Evolutionary conservation across 2,888 invertebrate species (phyloP).

Genomic region (Oxyscelio sp.): DNA sequence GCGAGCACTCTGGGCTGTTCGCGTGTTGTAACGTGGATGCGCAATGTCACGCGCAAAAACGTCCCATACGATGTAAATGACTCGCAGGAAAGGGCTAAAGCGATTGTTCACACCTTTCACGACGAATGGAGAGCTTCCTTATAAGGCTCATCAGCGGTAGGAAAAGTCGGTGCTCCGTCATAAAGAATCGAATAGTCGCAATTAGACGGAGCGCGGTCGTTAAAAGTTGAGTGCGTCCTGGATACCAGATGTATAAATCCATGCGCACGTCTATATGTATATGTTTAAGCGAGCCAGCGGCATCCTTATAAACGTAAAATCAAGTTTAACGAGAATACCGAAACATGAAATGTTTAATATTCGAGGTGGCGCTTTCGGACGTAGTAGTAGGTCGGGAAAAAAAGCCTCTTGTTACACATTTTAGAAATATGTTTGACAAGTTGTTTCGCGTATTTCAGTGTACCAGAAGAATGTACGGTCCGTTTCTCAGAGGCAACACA

Average conservation of each 20-base stretch:
- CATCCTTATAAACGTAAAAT: conserved; percentile 10
- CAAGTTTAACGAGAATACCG: conserved; percentile 20
- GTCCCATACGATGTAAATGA: conserved; percentile 34
- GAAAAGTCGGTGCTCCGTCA: conserved; percentile 53
- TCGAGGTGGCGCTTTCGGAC: neutral
- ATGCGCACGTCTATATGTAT: too few relatives aligned
- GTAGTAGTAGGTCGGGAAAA: neutral
- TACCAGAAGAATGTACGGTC: too few relatives aligned
- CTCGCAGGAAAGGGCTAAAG: conserved; percentile 35
- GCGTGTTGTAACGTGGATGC: neutral
- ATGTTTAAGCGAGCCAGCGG: neutral
- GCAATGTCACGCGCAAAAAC: conserved; percentile 25
- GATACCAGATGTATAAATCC: conserved; percentile 26
- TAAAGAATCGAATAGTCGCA: conserved; percentile 59
- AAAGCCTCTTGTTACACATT: neutral
- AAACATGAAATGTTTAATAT: conserved; percentile 9
- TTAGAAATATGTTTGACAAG: too few relatives aligned
- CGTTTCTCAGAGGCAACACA: too few relatives aligned
- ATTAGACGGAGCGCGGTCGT: conserved; percentile 57
- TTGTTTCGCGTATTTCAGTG: too few relatives aligned
- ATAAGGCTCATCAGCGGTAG: conserved; percentile 33
- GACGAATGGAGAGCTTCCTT: conserved; percentile 34
- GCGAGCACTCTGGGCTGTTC: neutral
- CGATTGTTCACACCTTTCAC: conserved; percentile 64
- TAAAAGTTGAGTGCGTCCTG: conserved; percentile 42